phyloP scores from a whole-genome alignment of 2,113 vertebrate species.

The crab-eating macaque (Macaca fascicularis) region T2T-MFA8v1.1 NC_088392.1:14097501-14098000 shows the following conservation, averaged over 20 bases:
- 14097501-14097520: background rate
- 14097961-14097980: background rate
- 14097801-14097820: background rate
- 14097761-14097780: background rate
- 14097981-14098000: background rate
- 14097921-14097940: background rate
- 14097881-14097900: background rate
- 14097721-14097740: background rate
- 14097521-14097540: background rate
- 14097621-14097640: background rate
- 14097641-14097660: background rate
- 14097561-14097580: background rate
- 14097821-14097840: background rate
- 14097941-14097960: background rate
- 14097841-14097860: background rate
- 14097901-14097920: background rate
- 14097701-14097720: background rate
- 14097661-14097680: background rate
- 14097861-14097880: background rate
- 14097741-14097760: background rate
- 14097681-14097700: background rate
- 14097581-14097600: background rate
- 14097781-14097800: background rate
- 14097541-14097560: background rate
- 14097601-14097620: background rate